Evolutionary conservation across 2,113 vertebrate species (phyloP).

Genomic region (Pygoscelis antarcticus): DNA sequence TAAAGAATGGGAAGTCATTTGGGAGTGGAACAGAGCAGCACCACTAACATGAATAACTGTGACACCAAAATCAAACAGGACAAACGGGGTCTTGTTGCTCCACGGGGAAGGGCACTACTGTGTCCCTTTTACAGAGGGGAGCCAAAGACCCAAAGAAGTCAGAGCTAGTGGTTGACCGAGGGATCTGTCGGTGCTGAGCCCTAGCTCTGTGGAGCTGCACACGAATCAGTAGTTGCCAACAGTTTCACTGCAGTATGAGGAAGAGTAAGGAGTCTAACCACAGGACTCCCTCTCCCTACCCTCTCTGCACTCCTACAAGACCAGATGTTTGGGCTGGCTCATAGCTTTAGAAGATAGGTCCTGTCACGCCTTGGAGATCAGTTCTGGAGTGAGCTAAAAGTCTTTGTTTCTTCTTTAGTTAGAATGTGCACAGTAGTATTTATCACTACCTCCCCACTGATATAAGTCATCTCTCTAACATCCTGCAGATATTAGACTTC

Average conservation of each 20-base stretch:
- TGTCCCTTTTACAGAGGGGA: not conserved
- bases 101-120: not conserved
- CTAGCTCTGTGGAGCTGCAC: not conserved
- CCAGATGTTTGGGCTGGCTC: not conserved
- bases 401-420: not conserved
- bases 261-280: not conserved
- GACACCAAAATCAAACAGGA: not conserved
- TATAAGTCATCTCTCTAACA: not conserved
- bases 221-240: fast-evolving
- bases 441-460: not conserved
- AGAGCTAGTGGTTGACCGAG: not conserved
- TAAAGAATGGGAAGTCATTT: not conserved
- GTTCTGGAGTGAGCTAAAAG: not conserved
- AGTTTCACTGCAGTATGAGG: not conserved
- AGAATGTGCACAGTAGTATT: not conserved
- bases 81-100: not conserved
- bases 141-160: not conserved
- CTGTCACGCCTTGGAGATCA: not conserved
- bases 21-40: not conserved
- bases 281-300: not conserved
- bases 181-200: not conserved
- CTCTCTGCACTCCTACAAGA: not conserved
- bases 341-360: not conserved
- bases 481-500: not conserved
- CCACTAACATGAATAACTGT: not conserved